These are phyloP conservation scores for Drosophila melanosoma DNA, from an alignment of 2,888 invertebrate species.

Conservation along the genomic window DNA sequence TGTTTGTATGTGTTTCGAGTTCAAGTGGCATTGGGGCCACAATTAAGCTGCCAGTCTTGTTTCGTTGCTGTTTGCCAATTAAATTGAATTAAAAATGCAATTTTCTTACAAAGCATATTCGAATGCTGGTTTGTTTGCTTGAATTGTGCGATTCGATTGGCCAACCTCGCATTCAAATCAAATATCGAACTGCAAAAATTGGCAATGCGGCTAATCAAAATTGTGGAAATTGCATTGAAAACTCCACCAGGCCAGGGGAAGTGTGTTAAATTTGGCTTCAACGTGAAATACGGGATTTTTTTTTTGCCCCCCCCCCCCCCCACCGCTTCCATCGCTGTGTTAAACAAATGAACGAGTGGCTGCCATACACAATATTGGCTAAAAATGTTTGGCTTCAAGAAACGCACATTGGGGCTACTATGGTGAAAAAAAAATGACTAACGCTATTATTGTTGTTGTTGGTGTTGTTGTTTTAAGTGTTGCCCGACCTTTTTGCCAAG, in stretches of 20 bases:
- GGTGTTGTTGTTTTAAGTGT: slow-evolving; percentile 17
- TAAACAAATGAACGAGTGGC: slow-evolving; percentile 30
- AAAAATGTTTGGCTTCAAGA: slow-evolving; percentile 39
- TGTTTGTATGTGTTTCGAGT: slow-evolving; percentile 24
- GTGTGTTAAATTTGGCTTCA: slow-evolving; percentile 13
- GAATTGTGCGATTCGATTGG: slow-evolving; percentile 38
- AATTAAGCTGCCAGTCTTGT: slow-evolving; percentile 39
- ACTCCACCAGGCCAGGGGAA: background rate
- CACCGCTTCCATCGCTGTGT: slow-evolving; percentile 1
- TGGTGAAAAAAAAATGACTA: slow-evolving; percentile 57
- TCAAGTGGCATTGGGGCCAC: slow-evolving; percentile 42
- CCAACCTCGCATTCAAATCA: slow-evolving; percentile 51
- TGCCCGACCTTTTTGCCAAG: slow-evolving; percentile 53
- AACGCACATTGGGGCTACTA: slow-evolving; percentile 14
- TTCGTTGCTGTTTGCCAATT: slow-evolving; percentile 62
- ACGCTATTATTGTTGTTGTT: slow-evolving; percentile 26
- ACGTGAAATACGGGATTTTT: slow-evolving; percentile 16
- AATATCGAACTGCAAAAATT: slow-evolving; percentile 57
- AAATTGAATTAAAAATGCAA: slow-evolving; percentile 81
- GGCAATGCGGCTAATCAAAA: slow-evolving; percentile 61
- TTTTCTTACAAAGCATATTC: slow-evolving; percentile 60
- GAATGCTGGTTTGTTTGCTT: slow-evolving; percentile 44
- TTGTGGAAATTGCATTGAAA: slow-evolving; percentile 57
- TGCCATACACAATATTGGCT: slow-evolving; percentile 25
- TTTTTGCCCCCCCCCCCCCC: background rate